Evolutionary conservation across 2,888 invertebrate genomes (phyloP).

Genomic region (Tinea trinotella): DNA sequence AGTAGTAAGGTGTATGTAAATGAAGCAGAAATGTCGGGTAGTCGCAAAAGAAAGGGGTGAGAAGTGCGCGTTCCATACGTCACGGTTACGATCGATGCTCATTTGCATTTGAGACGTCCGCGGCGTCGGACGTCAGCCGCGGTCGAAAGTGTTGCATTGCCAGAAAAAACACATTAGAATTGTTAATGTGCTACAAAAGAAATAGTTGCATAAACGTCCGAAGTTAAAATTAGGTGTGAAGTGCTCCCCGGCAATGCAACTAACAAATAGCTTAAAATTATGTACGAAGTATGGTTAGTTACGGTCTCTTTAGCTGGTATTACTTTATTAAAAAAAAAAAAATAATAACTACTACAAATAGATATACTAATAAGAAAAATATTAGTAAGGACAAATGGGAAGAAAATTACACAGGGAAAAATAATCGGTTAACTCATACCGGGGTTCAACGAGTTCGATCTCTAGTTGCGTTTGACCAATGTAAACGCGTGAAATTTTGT

Average conservation of each 20-base stretch:
- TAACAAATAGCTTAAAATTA: conserved; percentile 32
- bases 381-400: too few species aligned
- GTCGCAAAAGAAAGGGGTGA: conserved; percentile 68
- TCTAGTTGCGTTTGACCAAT: too few species aligned
- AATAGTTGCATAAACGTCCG: conserved; percentile 57
- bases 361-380: too few species aligned
- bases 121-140: conserved; percentile 59
- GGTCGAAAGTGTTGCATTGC: conserved; percentile 63
- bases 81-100: conserved; percentile 62
- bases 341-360: too few species aligned
- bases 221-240: conserved; percentile 55
- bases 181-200: conserved; percentile 60
- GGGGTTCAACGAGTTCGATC: too few species aligned
- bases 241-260: conserved; percentile 39
- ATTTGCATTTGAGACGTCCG: conserved; percentile 63
- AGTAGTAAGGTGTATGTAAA: conserved; percentile 14
- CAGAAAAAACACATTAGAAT: conserved; percentile 63
- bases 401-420: too few species aligned
- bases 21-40: conserved; percentile 41
- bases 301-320: too few species aligned
- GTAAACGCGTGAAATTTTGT: too few species aligned
- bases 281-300: too few species aligned
- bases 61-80: conserved; percentile 62
- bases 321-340: too few species aligned
- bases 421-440: too few species aligned